Evolutionary conservation across 2,888 invertebrate genomes (phyloP).

Genomic region (Noctua janthina): DNA sequence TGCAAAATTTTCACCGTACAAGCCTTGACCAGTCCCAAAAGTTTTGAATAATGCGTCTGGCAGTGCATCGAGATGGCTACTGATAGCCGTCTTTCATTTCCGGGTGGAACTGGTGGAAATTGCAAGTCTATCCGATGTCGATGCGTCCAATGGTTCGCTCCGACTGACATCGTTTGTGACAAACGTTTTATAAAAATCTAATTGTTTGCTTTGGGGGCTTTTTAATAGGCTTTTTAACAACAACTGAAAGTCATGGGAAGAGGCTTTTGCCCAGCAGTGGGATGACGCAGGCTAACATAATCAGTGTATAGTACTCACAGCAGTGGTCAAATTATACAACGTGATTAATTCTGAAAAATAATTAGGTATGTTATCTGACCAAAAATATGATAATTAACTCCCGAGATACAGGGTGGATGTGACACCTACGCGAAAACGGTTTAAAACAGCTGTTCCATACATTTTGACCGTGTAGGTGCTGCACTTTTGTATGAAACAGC

Average conservation of each 20-base stretch:
- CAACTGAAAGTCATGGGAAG: too few species aligned
- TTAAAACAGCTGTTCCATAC: too few species aligned
- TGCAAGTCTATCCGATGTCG: slow-evolving; percentile 75
- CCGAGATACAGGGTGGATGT: background rate
- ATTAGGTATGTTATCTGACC: background rate
- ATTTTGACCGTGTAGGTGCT: too few species aligned
- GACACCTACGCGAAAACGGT: too few species aligned
- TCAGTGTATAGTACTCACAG: background rate
- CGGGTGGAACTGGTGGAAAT: slow-evolving; percentile 84
- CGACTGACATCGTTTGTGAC: slow-evolving; percentile 58
- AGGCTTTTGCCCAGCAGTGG: too few species aligned
- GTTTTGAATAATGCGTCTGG: slow-evolving; percentile 63
- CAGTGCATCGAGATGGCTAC: slow-evolving; percentile 73
- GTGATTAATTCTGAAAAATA: background rate
- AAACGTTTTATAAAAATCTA: slow-evolving; percentile 8
- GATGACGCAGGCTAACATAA: too few species aligned
- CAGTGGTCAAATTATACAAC: background rate
- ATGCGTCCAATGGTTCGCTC: slow-evolving; percentile 64
- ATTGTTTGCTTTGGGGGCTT: background rate
- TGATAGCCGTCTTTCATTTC: slow-evolving; percentile 83
- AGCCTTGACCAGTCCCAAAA: slow-evolving; percentile 30
- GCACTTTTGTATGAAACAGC: too few species aligned
- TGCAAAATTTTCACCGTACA: background rate
- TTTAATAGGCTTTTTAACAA: background rate
- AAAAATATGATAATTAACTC: background rate